phyloP scores from a whole-genome alignment of 2,113 vertebrate species.

The Nycticryphes semicollaris region DNA sequence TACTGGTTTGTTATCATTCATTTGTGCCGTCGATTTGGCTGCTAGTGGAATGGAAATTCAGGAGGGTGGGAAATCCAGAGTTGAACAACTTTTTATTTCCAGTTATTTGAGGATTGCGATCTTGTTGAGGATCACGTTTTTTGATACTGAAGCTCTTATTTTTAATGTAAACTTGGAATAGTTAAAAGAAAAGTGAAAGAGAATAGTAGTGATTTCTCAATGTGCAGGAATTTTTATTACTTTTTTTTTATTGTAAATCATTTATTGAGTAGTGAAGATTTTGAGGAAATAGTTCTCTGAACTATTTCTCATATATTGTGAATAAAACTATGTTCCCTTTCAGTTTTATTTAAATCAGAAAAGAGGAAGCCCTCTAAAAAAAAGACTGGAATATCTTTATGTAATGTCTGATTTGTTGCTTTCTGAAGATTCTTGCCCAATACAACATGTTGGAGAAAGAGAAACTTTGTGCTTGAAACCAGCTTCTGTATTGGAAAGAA shows the following conservation, averaged over 20 bases:
- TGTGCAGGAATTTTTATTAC: neutral
- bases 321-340: neutral
- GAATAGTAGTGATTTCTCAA: accelerated
- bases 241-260: neutral
- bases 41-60: neutral
- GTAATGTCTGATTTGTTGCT: conserved; percentile 3
- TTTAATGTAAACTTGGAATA: neutral
- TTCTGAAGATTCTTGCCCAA: neutral
- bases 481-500: neutral
- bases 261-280: neutral
- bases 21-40: neutral
- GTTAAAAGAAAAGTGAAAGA: neutral
- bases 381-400: neutral
- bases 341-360: conserved; percentile 3
- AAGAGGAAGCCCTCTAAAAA: conserved; percentile 21
- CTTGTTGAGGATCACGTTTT: neutral
- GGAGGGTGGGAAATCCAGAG: neutral
- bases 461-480: neutral
- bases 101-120: neutral
- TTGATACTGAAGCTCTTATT: neutral
- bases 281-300: neutral
- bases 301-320: neutral
- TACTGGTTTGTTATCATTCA: neutral
- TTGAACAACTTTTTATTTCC: neutral
- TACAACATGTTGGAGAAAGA: neutral